Percentiles rank a stretch among this genome's conserved stretches.
These are phyloP conservation scores for Globodera ellingtonae DNA, from an alignment of 1,140 invertebrate species.

Conservation along the genomic window DNA sequence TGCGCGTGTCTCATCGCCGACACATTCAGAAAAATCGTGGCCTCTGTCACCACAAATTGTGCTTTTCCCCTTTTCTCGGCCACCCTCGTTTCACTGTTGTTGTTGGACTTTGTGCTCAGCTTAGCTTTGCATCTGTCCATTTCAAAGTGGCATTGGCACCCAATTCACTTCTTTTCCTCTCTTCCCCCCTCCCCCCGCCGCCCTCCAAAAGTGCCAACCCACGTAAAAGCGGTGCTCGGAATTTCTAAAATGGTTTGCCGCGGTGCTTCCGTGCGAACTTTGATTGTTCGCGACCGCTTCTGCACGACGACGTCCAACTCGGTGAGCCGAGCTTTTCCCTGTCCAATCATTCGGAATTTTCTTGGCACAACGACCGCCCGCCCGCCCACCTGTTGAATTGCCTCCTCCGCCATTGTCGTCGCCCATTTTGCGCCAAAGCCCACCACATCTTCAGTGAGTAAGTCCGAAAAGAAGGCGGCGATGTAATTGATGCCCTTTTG, in stretches of 20 bases:
- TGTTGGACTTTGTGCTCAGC: background rate
- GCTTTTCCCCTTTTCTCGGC: conserved; percentile 5
- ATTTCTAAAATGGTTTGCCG: conserved; percentile 8
- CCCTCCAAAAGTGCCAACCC: background rate
- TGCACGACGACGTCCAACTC: conserved; percentile 10
- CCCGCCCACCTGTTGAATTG: background rate
- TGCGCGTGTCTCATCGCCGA: conserved; percentile 21
- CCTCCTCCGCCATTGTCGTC: conserved; percentile 4
- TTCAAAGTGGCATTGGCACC: conserved; percentile 1
- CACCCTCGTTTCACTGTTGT: background rate
- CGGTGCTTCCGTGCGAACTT: conserved; percentile 17
- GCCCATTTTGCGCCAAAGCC: conserved; percentile 11
- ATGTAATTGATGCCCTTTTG: conserved; percentile 50
- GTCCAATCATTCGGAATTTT: background rate
- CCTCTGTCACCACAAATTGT: conserved; percentile 7
- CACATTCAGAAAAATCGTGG: conserved; percentile 19
- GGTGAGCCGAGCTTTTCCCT: background rate
- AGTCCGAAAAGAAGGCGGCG: conserved; percentile 40
- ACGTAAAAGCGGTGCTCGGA: conserved; percentile 13
- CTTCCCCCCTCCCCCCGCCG: no score
- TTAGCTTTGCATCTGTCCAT: conserved; percentile 20
- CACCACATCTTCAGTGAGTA: conserved; percentile 44
- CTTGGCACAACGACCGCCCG: background rate
- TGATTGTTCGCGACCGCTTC: conserved; percentile 9
- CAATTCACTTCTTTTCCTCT: background rate